Evolutionary conservation across 2,888 invertebrate species (phyloP).

Genomic region (Melangyna quadrimaculata): DNA sequence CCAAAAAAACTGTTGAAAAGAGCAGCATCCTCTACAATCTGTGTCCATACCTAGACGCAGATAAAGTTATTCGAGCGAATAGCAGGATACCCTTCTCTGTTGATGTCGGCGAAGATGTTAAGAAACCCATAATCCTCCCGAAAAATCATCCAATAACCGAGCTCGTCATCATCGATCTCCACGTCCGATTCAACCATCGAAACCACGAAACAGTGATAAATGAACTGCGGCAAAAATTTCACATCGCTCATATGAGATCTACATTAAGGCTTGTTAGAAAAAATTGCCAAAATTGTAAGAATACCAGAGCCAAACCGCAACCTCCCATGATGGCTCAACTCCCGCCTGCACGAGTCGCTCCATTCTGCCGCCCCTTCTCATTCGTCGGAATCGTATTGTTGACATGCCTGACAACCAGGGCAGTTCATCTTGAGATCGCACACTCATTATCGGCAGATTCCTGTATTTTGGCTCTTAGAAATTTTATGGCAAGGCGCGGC

Average conservation of each 20-base stretch:
- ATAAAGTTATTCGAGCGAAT: not conserved
- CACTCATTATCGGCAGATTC: not conserved
- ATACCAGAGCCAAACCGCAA: not conserved
- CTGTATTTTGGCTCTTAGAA: constrained; percentile 41
- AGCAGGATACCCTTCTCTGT: not conserved
- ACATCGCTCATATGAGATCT: constrained; percentile 5
- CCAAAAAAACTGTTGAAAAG: not conserved
- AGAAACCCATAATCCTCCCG: not conserved
- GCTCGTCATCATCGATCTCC: not conserved
- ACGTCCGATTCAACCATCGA: not conserved
- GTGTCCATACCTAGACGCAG: not conserved
- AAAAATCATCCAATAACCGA: not conserved
- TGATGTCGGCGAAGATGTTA: not conserved
- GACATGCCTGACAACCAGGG: not conserved
- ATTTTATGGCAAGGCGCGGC: constrained; percentile 35
- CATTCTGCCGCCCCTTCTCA: constrained; percentile 8
- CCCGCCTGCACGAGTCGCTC: not conserved
- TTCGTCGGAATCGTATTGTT: not conserved
- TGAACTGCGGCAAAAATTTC: not conserved
- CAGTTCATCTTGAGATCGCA: not conserved
- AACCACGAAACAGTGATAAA: not conserved
- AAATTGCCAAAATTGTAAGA: not conserved
- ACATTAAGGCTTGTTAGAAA: not conserved
- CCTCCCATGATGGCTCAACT: constrained; percentile 24
- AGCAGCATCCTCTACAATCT: not conserved